Evolutionary conservation across 2,888 invertebrate genomes (phyloP).

Genomic region (Stictocephala bisonia): DNA sequence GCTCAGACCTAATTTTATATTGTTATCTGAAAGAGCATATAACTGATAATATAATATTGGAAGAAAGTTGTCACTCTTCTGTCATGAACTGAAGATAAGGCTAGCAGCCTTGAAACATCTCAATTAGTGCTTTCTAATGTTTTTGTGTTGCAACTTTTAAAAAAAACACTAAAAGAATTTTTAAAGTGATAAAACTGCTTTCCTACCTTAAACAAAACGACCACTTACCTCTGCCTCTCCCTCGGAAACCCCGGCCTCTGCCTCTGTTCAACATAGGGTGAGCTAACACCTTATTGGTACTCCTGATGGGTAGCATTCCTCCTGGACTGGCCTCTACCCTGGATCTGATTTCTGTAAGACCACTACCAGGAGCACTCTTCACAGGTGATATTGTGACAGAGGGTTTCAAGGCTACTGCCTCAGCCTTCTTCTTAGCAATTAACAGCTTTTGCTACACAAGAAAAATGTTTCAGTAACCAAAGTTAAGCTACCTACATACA

Average conservation of each 20-base stretch:
- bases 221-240: constrained; percentile 46
- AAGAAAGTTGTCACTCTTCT: too few relatives aligned
- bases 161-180: too few relatives aligned
- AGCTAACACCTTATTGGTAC: constrained; percentile 28
- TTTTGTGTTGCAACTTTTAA: too few relatives aligned
- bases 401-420: not conserved
- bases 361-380: constrained; percentile 46
- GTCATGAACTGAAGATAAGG: too few relatives aligned
- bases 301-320: not conserved
- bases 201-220: too few relatives aligned
- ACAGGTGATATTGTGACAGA: constrained; percentile 22
- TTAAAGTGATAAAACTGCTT: not conserved
- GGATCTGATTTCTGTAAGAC: not conserved
- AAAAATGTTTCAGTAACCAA: too few relatives aligned
- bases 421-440: constrained; percentile 36
- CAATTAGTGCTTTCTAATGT: too few relatives aligned
- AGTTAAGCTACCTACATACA: too few relatives aligned
- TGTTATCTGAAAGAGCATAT: too few relatives aligned
- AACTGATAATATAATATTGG: too few relatives aligned
- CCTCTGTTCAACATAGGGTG: constrained; percentile 22
- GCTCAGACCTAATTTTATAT: too few relatives aligned
- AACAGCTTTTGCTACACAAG: constrained; percentile 34
- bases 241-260: constrained; percentile 34
- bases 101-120: too few relatives aligned
- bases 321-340: not conserved